Base-by-base conservation (phyloP, 2,113 vertebrate genomes). In the Xenopus tropicalis region DNA sequence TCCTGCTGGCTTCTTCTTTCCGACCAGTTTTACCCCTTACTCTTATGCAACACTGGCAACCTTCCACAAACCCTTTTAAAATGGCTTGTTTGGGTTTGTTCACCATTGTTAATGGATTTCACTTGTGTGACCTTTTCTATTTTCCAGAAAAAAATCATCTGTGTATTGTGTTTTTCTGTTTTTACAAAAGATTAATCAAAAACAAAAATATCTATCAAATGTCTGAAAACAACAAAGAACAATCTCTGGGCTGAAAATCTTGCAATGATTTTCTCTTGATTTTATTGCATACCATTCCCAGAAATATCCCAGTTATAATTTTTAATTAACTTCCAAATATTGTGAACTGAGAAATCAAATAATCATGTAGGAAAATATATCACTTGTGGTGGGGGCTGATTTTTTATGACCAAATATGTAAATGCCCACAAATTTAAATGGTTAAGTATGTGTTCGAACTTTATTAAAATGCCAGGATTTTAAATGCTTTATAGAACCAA, bases 21-120 rank as follows among this genome's bases (percentile, higher is more conserved):
- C 78, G 80, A 56, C 69, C 75, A 80, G 79, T 82, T 81, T 79
- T 71, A 80, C 80, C 72, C 57, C 16, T 17, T 72, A 62, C 21
- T 6, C 37, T 66, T 16, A 56, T 76, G 56, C 67, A 65, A 37
- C 69, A 61, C 56, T 77, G 74, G 59, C 78, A 66, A 66, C 23
- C 77, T 71, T 83, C 78, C 79, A 67, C 20, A 0, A 0, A 77
- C 64, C 69, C 52, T 78, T 71, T 79, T 66, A 66, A 54, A 24
- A 62, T 22, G 68, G 24, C 43, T 81, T 66, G 61, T 76, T 64
- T 82, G 79, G 72, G 80, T 52, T 82, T 66, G 72, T 66, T 22
- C 52, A 29, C 56, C 25, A 72, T 62, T 68, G 43, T 63, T 79
- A 58, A 81, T 71, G 64, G 52, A 52, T 58, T 68, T 6, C 57